Evolutionary conservation across 2,113 vertebrate genomes (phyloP), one percentile per base, ranked within the genome.

Genomic region (Phoenicopterus ruber): DNA sequence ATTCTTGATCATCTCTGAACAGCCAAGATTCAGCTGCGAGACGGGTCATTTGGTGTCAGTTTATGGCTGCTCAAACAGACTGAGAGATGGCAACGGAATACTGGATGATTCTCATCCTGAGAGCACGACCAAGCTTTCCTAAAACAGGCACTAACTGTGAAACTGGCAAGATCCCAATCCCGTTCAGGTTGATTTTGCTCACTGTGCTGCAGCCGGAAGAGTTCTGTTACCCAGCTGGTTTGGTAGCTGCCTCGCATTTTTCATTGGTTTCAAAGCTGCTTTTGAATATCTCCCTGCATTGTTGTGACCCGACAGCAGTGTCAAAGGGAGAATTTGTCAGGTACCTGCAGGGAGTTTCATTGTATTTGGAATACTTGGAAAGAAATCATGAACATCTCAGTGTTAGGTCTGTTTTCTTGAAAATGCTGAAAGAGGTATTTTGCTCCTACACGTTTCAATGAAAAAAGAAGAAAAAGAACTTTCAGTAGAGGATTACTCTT

Each of bases 111-210:
- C 32, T 71, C 71, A 80, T n/a, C 26, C 24, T 6, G 22, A 73
- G 38, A 40, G 40, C 0, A 2, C 0, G 0, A 67, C 42, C 13
- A 42, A 9, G 6, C 42, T 61, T 36, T 40, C 52, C 65, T 46
- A 72, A 32, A 59, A 6, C 40, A 78, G 71, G 44, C 47, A n/a
- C 34, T 47, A 38, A 47, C 63, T 49, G 72, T 10, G 19, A 77
- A 59, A 34, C 28, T 88, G 73, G 73, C 87, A 85, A 59, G 54
- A 57, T n/a, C 70, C 78, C 82, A 89, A 1, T 4, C 40, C 61
- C n/a, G 47, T 18, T 77, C 76, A 38, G 47, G 50, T 11, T 82
- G 83, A 57, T 58, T 71, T n/a, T 93, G 76, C 79, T 90, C 77
- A 18, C 59, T 80, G 65, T 62, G 82, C 38, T 49, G 31, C 55